These are phyloP conservation scores for Buphagus erythrorhynchus DNA, from an alignment of 2,797 vertebrate species.

Conservation along the genomic window DNA sequence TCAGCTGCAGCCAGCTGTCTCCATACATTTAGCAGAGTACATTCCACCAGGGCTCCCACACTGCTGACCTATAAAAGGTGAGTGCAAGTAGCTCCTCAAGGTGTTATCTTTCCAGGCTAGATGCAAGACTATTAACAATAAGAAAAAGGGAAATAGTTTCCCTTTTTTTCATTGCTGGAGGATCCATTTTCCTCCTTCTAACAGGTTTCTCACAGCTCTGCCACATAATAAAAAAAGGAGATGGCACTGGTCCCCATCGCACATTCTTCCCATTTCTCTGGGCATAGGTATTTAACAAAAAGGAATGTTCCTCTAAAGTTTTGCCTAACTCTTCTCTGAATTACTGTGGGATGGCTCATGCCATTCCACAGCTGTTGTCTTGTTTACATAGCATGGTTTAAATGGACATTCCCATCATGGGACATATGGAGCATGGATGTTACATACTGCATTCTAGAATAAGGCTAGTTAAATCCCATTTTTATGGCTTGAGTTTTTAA, in stretches of 20 bases:
- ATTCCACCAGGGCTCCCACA: neutral
- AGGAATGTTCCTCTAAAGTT: slow-evolving; percentile 53
- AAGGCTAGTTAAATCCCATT: slow-evolving; percentile 73
- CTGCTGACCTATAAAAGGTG: slow-evolving; percentile 45
- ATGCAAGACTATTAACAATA: neutral
- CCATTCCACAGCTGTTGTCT: slow-evolving; percentile 72
- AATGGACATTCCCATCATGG: slow-evolving; percentile 37
- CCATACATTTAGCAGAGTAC: slow-evolving; percentile 41
- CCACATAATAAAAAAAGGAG: neutral
- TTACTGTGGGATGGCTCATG: neutral
- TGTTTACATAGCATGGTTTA: slow-evolving; percentile 73
- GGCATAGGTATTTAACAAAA: slow-evolving; percentile 35
- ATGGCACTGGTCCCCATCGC: neutral
- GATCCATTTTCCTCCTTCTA: neutral
- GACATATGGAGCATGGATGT: slow-evolving; percentile 60
- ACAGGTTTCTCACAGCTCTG: neutral
- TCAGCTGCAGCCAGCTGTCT: slow-evolving; percentile 56
- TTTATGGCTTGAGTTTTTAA: slow-evolving; percentile 75
- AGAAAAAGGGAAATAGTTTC: neutral
- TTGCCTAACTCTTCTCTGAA: slow-evolving; percentile 44
- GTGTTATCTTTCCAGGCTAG: neutral
- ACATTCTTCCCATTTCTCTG: slow-evolving; percentile 30
- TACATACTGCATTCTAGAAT: slow-evolving; percentile 64
- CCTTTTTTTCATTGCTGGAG: neutral
- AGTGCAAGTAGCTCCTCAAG: neutral